Evolutionary conservation across 2,797 vertebrate genomes (phyloP).

Genomic region (Kryptolebias ocellatus): DNA sequence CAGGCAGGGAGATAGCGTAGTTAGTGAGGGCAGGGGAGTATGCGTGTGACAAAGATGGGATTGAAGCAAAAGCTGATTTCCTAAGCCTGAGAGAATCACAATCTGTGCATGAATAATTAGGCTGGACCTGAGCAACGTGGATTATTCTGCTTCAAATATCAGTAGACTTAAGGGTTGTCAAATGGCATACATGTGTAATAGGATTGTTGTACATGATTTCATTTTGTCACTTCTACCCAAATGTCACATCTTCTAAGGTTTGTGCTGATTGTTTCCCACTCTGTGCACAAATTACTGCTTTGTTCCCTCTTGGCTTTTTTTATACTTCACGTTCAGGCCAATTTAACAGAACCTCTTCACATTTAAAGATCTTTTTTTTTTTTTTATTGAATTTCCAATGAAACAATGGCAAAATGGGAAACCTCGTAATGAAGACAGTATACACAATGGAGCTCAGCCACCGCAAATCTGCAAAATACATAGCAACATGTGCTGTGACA

Average conservation of each 20-base stretch:
- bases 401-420: slow-evolving; percentile 50
- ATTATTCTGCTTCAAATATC: slow-evolving; percentile 81
- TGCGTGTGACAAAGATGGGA: slow-evolving; percentile 69
- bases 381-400: slow-evolving; percentile 55
- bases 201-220: slow-evolving; percentile 69
- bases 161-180: slow-evolving; percentile 76
- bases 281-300: slow-evolving; percentile 64
- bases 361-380: slow-evolving; percentile 39
- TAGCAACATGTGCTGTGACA: slow-evolving; percentile 28
- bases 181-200: slow-evolving; percentile 67
- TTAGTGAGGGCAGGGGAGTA: slow-evolving; percentile 66
- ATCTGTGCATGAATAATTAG: slow-evolving; percentile 82
- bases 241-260: slow-evolving; percentile 67
- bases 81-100: slow-evolving; percentile 73
- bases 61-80: slow-evolving; percentile 79
- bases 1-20: slow-evolving; percentile 72
- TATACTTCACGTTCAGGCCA: slow-evolving; percentile 48
- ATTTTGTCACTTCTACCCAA: slow-evolving; percentile 66
- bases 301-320: slow-evolving; percentile 30
- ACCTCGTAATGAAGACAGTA: slow-evolving; percentile 48
- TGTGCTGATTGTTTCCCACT: slow-evolving; percentile 66
- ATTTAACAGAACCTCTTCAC: slow-evolving; percentile 59
- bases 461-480: slow-evolving; percentile 7
- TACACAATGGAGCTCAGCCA: slow-evolving; percentile 35
- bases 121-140: slow-evolving; percentile 75